Evolutionary conservation across 2,888 invertebrate genomes (phyloP).

Genomic region (Nasonovia ribisnigri): DNA sequence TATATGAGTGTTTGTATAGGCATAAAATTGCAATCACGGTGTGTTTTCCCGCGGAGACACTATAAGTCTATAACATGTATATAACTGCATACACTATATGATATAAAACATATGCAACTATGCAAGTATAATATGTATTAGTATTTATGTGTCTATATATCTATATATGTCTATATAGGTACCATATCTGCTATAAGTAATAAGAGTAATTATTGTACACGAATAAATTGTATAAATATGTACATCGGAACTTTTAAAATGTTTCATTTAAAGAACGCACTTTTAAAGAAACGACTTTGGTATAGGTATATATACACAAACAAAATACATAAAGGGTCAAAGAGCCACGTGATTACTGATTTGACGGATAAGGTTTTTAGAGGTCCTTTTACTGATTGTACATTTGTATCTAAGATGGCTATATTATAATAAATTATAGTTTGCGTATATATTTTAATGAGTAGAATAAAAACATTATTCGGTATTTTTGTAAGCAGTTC

Average conservation of each 20-base stretch:
- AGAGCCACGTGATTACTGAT: not conserved
- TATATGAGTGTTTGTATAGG: too few relatives aligned
- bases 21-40: too few relatives aligned
- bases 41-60: too few relatives aligned
- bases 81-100: too few relatives aligned
- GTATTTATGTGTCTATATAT: too few relatives aligned
- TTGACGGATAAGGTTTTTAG: conserved; percentile 6
- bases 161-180: too few relatives aligned
- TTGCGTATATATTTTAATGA: not conserved
- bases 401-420: not conserved
- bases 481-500: not conserved
- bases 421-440: not conserved
- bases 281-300: not conserved
- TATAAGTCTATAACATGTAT: too few relatives aligned
- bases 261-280: not conserved
- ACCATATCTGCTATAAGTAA: too few relatives aligned
- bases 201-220: not conserved
- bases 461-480: not conserved
- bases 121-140: too few relatives aligned
- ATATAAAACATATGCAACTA: too few relatives aligned
- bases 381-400: conserved; percentile 1
- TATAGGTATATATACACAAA: not conserved
- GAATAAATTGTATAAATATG: not conserved
- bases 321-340: not conserved
- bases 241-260: not conserved